Percentiles rank a stretch among this genome's conserved stretches.
Evolutionary conservation across 1,140 invertebrate genomes (phyloP).

Genomic region (Brachionus calyciflorus): DNA sequence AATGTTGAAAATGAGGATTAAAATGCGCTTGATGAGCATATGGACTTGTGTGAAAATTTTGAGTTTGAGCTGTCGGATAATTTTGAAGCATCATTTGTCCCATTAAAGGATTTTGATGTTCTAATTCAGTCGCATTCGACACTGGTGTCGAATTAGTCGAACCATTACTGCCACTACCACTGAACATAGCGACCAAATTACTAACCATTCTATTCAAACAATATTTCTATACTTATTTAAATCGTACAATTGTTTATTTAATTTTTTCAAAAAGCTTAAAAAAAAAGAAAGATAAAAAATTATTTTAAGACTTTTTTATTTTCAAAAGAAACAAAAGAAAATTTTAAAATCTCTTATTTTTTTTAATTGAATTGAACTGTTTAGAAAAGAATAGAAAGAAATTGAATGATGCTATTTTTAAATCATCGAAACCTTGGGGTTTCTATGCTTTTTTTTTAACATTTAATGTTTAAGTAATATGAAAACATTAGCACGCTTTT

Average conservation of each 20-base stretch:
- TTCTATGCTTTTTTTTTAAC: too few species aligned
- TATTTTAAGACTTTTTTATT: too few species aligned
- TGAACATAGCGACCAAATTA: conserved; percentile 45
- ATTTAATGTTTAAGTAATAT: too few species aligned
- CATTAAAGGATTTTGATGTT: neutral
- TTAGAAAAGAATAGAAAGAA: too few species aligned
- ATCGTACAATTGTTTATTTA: neutral
- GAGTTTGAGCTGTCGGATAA: neutral
- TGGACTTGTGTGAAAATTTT: neutral
- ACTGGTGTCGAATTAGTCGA: neutral
- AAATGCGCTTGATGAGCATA: neutral
- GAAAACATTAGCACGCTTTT: too few species aligned
- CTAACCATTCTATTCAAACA: conserved; percentile 29
- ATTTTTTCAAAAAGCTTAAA: conserved; percentile 36
- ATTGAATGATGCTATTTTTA: too few species aligned
- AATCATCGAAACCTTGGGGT: too few species aligned
- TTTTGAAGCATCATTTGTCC: conserved; percentile 27
- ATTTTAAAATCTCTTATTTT: too few species aligned
- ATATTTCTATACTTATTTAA: neutral
- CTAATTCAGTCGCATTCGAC: neutral
- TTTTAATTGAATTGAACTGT: too few species aligned
- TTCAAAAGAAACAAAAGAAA: too few species aligned
- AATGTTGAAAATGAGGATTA: conserved; percentile 1
- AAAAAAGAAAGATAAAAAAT: neutral
- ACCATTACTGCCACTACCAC: neutral